Percentiles rank a stretch among this genome's conserved stretches.
Evolutionary conservation across 1,140 invertebrate genomes (phyloP).

Genomic region (Drosophila carrolli): DNA sequence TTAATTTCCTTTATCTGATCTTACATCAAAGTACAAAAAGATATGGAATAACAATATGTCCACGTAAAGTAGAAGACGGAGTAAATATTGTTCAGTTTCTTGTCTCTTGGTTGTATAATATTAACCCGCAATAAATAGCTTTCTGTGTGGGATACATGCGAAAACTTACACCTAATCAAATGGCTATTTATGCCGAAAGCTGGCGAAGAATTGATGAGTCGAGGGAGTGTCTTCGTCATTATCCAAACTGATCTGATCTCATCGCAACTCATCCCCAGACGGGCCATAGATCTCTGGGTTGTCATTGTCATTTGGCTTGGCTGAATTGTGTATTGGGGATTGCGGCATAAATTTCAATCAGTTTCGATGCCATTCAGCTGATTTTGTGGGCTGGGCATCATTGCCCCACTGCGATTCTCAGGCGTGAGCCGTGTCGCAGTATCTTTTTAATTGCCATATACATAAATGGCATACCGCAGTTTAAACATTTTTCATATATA

Average conservation of each 20-base stretch:
- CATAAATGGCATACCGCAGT: slow-evolving; percentile 48
- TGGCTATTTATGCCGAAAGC: slow-evolving; percentile 16
- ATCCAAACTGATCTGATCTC: slow-evolving; percentile 25
- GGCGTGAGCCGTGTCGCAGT: slow-evolving; percentile 17
- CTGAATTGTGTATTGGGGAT: not conserved
- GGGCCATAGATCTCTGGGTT: slow-evolving; percentile 9
- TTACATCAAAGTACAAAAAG: too few species aligned
- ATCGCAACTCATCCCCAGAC: slow-evolving; percentile 18
- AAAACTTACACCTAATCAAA: slow-evolving; percentile 11
- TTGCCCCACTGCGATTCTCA: slow-evolving; percentile 20
- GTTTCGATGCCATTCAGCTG: slow-evolving; percentile 10
- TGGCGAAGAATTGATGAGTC: slow-evolving; percentile 8
- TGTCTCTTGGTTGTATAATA: too few species aligned
- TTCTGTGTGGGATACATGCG: not conserved
- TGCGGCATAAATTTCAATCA: slow-evolving; percentile 46
- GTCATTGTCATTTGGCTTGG: not conserved
- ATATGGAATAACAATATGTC: too few species aligned
- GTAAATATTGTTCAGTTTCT: not conserved
- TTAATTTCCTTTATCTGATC: too few species aligned
- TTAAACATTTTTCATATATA: slow-evolving; percentile 43
- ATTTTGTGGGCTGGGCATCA: slow-evolving; percentile 17
- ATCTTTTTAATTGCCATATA: slow-evolving; percentile 51
- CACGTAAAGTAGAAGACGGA: not conserved
- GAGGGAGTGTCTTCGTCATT: slow-evolving; percentile 23
- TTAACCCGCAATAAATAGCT: not conserved